Base-by-base conservation (phyloP, 2,797 vertebrate species). In the Thripadectes ignobilis region DNA sequence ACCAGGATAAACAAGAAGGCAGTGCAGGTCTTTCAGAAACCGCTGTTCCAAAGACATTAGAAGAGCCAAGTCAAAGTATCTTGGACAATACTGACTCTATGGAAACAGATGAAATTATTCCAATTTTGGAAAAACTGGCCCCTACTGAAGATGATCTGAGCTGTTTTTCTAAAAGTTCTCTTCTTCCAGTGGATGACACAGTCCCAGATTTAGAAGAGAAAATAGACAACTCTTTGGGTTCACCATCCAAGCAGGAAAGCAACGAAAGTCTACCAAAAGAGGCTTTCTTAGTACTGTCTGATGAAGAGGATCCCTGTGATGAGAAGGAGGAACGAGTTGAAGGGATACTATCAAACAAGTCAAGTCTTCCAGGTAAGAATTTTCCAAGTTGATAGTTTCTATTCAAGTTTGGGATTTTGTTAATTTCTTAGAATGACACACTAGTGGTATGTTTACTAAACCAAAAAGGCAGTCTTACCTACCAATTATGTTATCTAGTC, bases 281-380 rank as follows among this genome's bases (percentile, higher is more conserved):
- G 96, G 98, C 98, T 67, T 99, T 99, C 96, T 97, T 99, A 82
- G 98, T 98, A 32, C 97, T 99, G 51, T 99, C 98, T 86, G 98
- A 99, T 97, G 98, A 99, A 97, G 98, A 99, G n/a, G 98, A 99
- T 80, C 92, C 97, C 54, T 97, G 97, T 75, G 98, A 97, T 80
- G 98, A 98, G 73, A 97, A 98, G 77, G 97, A 96, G 43, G 92
- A 97, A 66, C 62, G 14, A 45, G 36, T 89, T 75, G 97, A 98
- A 95, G 94, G 32, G 59, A 12, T 80, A 52, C 41, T 76, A 43
- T 72, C 96, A 58, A 96, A 92, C 58, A 91, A 96, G 65, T 62
- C 77, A 23, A 87, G 61, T 94, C 86, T 94, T 96, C 85, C 97
- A 97, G 98, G 98, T 98, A 89, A 96, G 95, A 84, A 67, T 68